phyloP scores from a whole-genome alignment of 2,888 invertebrate genomes.

The Thalpophila matura region DNA sequence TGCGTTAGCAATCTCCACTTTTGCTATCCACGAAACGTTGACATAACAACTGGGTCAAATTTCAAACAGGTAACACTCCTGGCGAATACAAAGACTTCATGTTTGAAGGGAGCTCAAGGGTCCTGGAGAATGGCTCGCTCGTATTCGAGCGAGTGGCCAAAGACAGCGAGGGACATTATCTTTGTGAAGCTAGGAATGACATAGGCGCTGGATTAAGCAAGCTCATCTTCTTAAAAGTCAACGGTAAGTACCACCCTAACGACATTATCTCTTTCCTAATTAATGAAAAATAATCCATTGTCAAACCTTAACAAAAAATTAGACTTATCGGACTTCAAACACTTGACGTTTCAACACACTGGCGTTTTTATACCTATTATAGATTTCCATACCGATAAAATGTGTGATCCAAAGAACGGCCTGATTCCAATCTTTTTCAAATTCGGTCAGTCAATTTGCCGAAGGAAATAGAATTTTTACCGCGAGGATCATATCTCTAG shows the following conservation, averaged over 20 bases:
- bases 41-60: constrained; percentile 58
- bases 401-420: constrained; percentile 40
- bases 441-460: constrained; percentile 57
- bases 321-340: constrained; percentile 1
- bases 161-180: constrained; percentile 97
- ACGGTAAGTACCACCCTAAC: constrained; percentile 92
- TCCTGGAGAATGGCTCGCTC: constrained; percentile 95
- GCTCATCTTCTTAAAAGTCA: constrained; percentile 96
- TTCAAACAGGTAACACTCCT: constrained; percentile 90
- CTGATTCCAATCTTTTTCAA: constrained; percentile 60
- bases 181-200: constrained; percentile 98
- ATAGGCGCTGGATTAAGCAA: constrained; percentile 98
- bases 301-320: constrained; percentile 10
- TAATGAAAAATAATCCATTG: constrained; percentile 33
- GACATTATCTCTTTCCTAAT: constrained; percentile 27
- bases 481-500: constrained; percentile 57
- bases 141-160: constrained; percentile 96
- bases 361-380: constrained; percentile 33
- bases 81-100: constrained; percentile 96
- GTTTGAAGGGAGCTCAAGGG: constrained; percentile 94
- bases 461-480: constrained; percentile 67
- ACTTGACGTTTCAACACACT: constrained; percentile 4
- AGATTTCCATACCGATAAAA: constrained; percentile 53
- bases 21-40: constrained; percentile 60
- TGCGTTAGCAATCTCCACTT: constrained; percentile 12